Evolutionary conservation across 2,113 vertebrate genomes (phyloP).

Genomic region (Himantopus leucocephalus): DNA sequence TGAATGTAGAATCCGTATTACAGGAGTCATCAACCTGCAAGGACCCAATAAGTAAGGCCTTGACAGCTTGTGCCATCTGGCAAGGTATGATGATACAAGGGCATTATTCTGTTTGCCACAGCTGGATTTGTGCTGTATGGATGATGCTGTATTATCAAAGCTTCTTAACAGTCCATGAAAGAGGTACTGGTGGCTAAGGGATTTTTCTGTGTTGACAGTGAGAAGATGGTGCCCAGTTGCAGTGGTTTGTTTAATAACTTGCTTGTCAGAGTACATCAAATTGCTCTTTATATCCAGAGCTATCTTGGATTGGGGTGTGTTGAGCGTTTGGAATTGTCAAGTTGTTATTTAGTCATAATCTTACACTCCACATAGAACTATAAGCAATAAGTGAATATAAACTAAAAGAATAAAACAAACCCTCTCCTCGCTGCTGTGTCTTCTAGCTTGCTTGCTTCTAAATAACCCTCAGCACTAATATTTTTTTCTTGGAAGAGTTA

Average conservation of each 20-base stretch:
- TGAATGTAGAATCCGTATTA: not conserved
- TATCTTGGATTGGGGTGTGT: not conserved
- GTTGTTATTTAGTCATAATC: not conserved
- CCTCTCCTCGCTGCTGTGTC: not conserved
- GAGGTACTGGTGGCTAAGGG: no score
- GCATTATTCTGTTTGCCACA: not conserved
- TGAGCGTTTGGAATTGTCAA: not conserved
- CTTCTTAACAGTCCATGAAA: not conserved
- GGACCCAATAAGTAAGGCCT: not conserved
- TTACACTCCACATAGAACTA: not conserved
- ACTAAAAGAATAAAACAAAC: not conserved
- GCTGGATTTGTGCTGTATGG: not conserved
- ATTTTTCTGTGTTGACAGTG: not conserved
- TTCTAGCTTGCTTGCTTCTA: not conserved
- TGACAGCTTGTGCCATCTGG: fast-evolving
- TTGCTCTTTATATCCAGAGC: not conserved
- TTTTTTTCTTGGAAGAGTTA: not conserved
- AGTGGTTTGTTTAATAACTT: not conserved
- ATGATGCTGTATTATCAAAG: not conserved
- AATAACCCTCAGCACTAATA: not conserved
- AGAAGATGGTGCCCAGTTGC: not conserved
- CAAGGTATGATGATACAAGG: not conserved
- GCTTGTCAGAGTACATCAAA: not conserved
- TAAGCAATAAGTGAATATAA: not conserved
- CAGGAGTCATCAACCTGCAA: not conserved